These are phyloP conservation scores for Tympanuchus pallidicinctus DNA, from an alignment of 2,113 vertebrate genomes.

Conservation along the genomic window DNA sequence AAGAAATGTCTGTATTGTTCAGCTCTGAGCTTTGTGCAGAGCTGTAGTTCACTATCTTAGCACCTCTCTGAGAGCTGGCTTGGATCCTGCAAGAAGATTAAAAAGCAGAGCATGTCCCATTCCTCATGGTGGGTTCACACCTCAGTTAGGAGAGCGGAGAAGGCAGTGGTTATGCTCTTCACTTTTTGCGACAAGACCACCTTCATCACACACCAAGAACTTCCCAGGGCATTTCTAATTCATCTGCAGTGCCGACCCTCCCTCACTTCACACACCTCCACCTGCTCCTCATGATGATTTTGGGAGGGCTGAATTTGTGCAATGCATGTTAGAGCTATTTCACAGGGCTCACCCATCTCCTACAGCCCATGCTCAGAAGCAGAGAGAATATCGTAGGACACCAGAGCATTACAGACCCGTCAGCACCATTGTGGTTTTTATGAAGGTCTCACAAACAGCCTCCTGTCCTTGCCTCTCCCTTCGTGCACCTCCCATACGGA, in stretches of 20 bases:
- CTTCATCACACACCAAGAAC: neutral
- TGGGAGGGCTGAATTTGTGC: neutral
- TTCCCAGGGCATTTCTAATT: neutral
- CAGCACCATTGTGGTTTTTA: neutral
- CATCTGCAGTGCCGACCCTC: rapidly evolving
- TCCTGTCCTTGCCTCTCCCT: conserved; percentile 5
- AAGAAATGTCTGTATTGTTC: neutral
- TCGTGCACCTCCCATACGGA: neutral
- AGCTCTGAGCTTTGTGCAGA: neutral
- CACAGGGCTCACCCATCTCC: neutral
- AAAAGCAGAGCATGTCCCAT: neutral
- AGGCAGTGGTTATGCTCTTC: neutral
- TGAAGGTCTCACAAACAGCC: neutral
- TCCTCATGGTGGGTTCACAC: neutral
- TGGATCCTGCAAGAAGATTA: neutral
- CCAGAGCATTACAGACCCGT: neutral
- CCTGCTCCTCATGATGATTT: neutral
- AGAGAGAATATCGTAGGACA: neutral
- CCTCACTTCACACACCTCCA: neutral
- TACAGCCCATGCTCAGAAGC: neutral
- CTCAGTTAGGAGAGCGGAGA: neutral
- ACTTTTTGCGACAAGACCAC: neutral
- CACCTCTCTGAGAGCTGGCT: neutral
- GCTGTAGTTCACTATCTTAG: neutral
- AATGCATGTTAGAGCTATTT: neutral